Percentiles rank a stretch among this genome's conserved stretches.
Evolutionary conservation across 2,113 vertebrate species (phyloP).

Genomic region (Scolopax mira): DNA sequence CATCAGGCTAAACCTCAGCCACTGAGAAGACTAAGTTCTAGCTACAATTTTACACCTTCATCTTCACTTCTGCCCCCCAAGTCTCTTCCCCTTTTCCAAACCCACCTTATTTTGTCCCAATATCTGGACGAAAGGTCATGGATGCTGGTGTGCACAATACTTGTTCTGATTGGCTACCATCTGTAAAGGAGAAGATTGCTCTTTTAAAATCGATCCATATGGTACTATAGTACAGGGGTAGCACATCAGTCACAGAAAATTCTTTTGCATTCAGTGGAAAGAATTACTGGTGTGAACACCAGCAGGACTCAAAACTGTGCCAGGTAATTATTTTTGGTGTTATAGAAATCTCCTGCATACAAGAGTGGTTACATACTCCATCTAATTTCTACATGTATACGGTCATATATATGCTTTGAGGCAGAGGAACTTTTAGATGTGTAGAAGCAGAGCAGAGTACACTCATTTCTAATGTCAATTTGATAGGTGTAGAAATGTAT

Average conservation of each 20-base stretch:
- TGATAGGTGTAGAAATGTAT: neutral
- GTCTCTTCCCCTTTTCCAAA: neutral
- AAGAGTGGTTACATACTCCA: neutral
- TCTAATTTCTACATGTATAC: neutral
- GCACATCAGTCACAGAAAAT: neutral
- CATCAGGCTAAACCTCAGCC: neutral
- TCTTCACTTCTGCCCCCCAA: neutral
- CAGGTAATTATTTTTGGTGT: neutral
- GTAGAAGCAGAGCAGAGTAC: neutral
- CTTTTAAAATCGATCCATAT: neutral
- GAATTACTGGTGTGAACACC: neutral
- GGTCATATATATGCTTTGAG: neutral
- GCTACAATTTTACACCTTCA: accelerated
- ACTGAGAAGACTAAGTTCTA: neutral
- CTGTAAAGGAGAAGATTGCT: neutral
- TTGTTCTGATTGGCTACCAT: neutral
- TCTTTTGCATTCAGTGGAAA: neutral
- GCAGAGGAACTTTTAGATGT: neutral
- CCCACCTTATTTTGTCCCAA: accelerated
- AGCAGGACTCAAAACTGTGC: neutral
- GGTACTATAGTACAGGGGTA: neutral
- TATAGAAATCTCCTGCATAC: neutral
- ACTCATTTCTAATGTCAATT: neutral
- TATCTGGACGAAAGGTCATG: neutral
- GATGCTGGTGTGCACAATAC: accelerated